Evolutionary conservation across 1,140 invertebrate species (phyloP).

Genomic region (Solenopsis fugax): DNA sequence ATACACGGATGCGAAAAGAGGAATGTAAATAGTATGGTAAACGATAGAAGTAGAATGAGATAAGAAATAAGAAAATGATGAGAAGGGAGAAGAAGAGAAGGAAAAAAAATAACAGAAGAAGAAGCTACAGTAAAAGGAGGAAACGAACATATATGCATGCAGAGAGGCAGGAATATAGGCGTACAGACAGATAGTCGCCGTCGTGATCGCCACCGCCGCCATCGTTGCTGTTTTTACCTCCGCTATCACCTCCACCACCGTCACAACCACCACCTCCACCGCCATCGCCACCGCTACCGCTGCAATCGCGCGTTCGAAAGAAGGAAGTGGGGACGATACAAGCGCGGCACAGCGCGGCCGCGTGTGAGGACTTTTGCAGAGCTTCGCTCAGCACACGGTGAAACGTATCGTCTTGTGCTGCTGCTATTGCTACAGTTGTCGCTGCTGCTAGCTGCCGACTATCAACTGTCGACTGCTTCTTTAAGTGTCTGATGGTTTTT

Average conservation of each 20-base stretch:
- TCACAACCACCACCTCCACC: slow-evolving; percentile 23
- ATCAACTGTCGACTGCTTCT: slow-evolving; percentile 66
- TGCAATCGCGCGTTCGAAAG: slow-evolving; percentile 70
- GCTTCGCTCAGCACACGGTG: slow-evolving; percentile 75
- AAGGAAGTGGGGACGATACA: slow-evolving; percentile 75
- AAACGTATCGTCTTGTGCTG: slow-evolving; percentile 75
- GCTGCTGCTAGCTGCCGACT: slow-evolving; percentile 62
- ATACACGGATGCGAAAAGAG: slow-evolving; percentile 13
- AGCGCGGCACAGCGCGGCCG: slow-evolving; percentile 64
- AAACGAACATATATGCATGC: slow-evolving; percentile 28
- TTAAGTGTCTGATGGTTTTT: slow-evolving; percentile 76
- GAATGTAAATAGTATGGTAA: slow-evolving; percentile 7
- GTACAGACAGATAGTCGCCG: slow-evolving; percentile 68
- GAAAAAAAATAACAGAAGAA: slow-evolving; percentile 11
- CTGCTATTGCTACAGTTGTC: slow-evolving; percentile 58
- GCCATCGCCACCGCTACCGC: slow-evolving; percentile 48
- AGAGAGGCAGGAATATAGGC: slow-evolving; percentile 32
- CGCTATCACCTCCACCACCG: slow-evolving; percentile 25
- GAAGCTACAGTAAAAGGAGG: slow-evolving; percentile 34
- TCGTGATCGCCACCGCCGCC: slow-evolving; percentile 29
- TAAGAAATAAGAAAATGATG: not conserved
- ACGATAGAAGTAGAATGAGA: slow-evolving; percentile 38
- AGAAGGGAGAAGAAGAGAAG: not conserved
- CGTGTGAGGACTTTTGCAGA: slow-evolving; percentile 76
- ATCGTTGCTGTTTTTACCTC: slow-evolving; percentile 19